A percentile compares a stretch with the other conserved stretches of the same genome.
Evolutionary conservation across 2,113 vertebrate species (phyloP).

Genomic region (Stictonetta naevosa): DNA sequence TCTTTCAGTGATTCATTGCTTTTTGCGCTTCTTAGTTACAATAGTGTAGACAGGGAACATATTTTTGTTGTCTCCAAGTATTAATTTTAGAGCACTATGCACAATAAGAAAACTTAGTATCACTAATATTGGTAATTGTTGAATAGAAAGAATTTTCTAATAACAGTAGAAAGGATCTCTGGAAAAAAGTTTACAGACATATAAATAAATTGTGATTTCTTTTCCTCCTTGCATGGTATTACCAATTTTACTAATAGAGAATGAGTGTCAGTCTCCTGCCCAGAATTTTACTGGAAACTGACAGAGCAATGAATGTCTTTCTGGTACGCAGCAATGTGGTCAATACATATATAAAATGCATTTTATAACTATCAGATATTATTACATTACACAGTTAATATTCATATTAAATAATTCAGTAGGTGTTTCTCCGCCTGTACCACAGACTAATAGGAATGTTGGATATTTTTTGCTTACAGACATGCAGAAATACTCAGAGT

Average conservation of each 20-base stretch:
- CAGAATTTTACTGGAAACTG: slow-evolving; percentile 7
- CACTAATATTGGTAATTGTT: background rate
- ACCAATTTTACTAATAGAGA: background rate
- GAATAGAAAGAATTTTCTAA: background rate
- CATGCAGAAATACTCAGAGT: background rate
- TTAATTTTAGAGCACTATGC: background rate
- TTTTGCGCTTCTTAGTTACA: background rate
- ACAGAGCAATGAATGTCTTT: background rate
- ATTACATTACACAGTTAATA: background rate
- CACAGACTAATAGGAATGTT: background rate
- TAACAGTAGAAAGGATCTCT: background rate
- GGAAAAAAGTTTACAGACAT: background rate
- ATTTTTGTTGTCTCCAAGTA: background rate
- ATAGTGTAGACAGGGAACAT: background rate
- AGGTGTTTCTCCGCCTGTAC: background rate
- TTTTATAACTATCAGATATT: background rate
- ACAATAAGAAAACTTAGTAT: background rate
- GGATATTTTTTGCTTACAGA: background rate
- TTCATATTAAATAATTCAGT: background rate
- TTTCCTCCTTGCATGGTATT: background rate
- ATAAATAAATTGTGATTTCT: background rate
- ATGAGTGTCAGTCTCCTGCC: background rate
- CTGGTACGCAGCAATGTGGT: background rate
- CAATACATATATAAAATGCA: background rate
- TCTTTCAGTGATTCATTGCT: background rate